These are phyloP conservation scores for Kryphioiulus occultus DNA, from an alignment of 2,888 invertebrate genomes.

Conservation along the genomic window DNA sequence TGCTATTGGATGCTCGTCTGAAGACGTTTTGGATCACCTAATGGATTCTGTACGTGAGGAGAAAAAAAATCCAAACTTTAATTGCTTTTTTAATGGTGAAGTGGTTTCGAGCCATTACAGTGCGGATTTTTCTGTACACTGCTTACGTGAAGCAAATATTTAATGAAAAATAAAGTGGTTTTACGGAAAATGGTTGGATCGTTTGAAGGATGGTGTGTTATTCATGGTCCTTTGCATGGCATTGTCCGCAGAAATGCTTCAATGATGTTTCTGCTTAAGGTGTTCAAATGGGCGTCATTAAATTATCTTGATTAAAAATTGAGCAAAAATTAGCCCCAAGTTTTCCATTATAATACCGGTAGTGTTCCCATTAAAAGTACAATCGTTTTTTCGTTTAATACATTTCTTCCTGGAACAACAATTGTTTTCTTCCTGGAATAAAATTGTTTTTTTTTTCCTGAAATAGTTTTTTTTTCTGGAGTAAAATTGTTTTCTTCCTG, in stretches of 20 bases:
- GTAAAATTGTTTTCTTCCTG: too few species aligned
- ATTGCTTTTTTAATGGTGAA: conserved; percentile 31
- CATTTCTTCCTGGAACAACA: too few species aligned
- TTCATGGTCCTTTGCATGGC: too few species aligned
- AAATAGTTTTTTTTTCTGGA: too few species aligned
- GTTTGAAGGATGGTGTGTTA: background rate
- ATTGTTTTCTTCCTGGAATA: background rate
- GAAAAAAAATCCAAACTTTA: conserved; percentile 10
- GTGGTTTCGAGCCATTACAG: background rate
- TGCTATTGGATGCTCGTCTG: background rate
- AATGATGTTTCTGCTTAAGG: background rate
- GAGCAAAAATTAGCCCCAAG: background rate
- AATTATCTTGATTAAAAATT: background rate
- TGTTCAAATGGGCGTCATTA: background rate
- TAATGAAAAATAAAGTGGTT: background rate
- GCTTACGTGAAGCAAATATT: conserved; percentile 29
- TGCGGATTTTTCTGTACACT: background rate
- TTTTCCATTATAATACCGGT: too few species aligned
- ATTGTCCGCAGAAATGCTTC: background rate
- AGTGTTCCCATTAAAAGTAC: too few species aligned
- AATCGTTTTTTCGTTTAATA: background rate
- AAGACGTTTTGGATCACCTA: conserved; percentile 20
- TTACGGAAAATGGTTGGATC: background rate
- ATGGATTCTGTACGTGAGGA: conserved; percentile 11
- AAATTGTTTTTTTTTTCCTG: background rate